A percentile compares a stretch with the other conserved stretches of the same genome.
Conservation (phyloP, 1,140 invertebrate genomes). For the Scaptomyza hsui region DNA sequence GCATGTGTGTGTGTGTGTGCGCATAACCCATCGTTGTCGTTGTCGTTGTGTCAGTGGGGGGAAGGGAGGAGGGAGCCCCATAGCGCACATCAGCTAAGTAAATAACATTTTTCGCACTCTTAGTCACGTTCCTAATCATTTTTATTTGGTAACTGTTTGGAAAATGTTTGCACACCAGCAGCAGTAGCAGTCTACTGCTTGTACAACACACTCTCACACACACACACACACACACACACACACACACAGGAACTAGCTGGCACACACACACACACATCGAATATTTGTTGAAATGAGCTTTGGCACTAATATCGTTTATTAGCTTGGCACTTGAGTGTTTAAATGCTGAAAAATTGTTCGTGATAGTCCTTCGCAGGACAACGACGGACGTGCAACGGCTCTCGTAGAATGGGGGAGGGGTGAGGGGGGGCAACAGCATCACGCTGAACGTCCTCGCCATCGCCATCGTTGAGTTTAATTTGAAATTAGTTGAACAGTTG, state of each 20-base stretch:
- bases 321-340: slow-evolving; percentile 76
- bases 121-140: slow-evolving; percentile 79
- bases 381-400: slow-evolving; percentile 7
- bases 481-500: slow-evolving; percentile 74
- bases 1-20: slow-evolving; percentile 23
- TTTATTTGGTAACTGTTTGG: slow-evolving; percentile 78
- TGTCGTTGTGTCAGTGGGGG: slow-evolving; percentile 44
- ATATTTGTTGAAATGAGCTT: slow-evolving; percentile 74
- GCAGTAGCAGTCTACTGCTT: slow-evolving; percentile 25
- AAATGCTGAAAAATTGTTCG: slow-evolving; percentile 75
- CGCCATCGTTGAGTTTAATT: slow-evolving; percentile 69
- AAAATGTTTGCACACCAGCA: slow-evolving; percentile 71
- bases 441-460: slow-evolving; percentile 41
- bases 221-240: slow-evolving; percentile 17
- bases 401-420: background rate
- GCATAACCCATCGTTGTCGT: slow-evolving; percentile 37
- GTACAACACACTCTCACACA: slow-evolving; percentile 7
- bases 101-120: slow-evolving; percentile 79
- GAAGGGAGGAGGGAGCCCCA: too few species aligned
- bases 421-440: slow-evolving; percentile 2
- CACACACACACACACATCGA: slow-evolving; percentile 21
- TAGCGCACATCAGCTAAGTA: slow-evolving; percentile 75
- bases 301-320: slow-evolving; percentile 77
- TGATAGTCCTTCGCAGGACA: slow-evolving; percentile 60
- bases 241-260: slow-evolving; percentile 7